phyloP scores from a whole-genome alignment of 2,888 invertebrate species.

The Neria commutata region DNA sequence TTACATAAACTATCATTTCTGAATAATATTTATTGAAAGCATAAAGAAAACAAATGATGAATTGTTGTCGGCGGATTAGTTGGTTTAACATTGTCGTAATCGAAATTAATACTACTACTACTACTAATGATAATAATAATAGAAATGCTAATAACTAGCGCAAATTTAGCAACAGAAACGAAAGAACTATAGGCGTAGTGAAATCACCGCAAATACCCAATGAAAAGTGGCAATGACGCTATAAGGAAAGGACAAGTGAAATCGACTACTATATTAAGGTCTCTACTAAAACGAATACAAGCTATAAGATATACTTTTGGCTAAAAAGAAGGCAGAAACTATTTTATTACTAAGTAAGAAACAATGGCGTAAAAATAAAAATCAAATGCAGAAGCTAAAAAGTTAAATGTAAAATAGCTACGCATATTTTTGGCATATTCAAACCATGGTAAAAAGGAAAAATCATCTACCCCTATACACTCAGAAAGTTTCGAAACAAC shows the following conservation, averaged over 20 bases:
- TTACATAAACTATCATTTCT: neutral
- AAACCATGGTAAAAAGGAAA: neutral
- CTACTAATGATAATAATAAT: constrained; percentile 1
- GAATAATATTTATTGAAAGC: no score
- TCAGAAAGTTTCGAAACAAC: neutral
- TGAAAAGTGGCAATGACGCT: neutral
- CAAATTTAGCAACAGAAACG: neutral
- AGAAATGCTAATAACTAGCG: neutral
- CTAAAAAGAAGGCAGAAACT: neutral
- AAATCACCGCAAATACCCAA: neutral
- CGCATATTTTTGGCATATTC: neutral
- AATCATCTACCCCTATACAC: no score
- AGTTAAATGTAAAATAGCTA: neutral
- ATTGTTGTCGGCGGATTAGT: constrained; percentile 29
- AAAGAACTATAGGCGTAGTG: constrained; percentile 4
- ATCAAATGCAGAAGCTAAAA: neutral
- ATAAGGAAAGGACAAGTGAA: neutral
- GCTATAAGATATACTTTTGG: constrained; percentile 4
- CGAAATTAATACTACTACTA: constrained; percentile 33
- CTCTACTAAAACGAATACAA: neutral
- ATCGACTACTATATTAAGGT: neutral
- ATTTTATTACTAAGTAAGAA: neutral
- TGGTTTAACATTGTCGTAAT: constrained; percentile 44
- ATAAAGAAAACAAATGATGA: no score
- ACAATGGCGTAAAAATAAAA: no score